A percentile compares a stretch with the other conserved stretches of the same genome.
phyloP scores from a whole-genome alignment of 2,888 invertebrate species.

The Antheraea yamamai region DNA sequence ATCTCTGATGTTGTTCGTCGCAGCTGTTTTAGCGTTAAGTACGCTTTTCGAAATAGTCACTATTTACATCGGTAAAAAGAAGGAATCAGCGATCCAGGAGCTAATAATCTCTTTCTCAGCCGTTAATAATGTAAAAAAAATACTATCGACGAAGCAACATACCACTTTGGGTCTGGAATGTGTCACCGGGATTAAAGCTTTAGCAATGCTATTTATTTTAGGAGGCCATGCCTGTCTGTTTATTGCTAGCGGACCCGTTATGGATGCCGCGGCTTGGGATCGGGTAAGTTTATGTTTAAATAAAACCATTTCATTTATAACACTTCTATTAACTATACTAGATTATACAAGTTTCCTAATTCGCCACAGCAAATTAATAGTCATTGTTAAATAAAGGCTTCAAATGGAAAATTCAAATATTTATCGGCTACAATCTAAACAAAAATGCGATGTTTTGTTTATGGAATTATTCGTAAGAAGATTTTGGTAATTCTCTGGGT shows the following conservation, averaged over 20 bases:
- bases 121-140: slow-evolving; percentile 82
- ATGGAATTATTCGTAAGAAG: too few relatives aligned
- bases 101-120: slow-evolving; percentile 81
- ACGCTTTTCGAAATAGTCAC: slow-evolving; percentile 75
- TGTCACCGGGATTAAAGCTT: slow-evolving; percentile 84
- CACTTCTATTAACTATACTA: neutral
- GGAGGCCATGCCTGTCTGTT: slow-evolving; percentile 86
- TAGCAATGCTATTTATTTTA: slow-evolving; percentile 86
- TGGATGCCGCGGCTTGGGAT: slow-evolving; percentile 84
- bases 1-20: slow-evolving; percentile 70
- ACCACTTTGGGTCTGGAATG: slow-evolving; percentile 84
- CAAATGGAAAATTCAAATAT: too few relatives aligned
- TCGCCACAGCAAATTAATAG: too few relatives aligned
- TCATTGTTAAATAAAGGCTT: too few relatives aligned
- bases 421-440: too few relatives aligned
- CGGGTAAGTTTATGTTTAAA: slow-evolving; percentile 65
- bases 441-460: too few relatives aligned
- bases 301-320: slow-evolving; percentile 21
- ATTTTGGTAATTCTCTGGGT: too few relatives aligned
- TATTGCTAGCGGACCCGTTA: slow-evolving; percentile 85
- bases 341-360: neutral
- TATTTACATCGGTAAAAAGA: slow-evolving; percentile 53
- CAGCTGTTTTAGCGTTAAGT: slow-evolving; percentile 66
- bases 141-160: slow-evolving; percentile 80
- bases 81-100: slow-evolving; percentile 49